These are phyloP conservation scores for Catamblyrhynchus diadema DNA, from an alignment of 2,797 vertebrate species.

Conservation along the genomic window DNA sequence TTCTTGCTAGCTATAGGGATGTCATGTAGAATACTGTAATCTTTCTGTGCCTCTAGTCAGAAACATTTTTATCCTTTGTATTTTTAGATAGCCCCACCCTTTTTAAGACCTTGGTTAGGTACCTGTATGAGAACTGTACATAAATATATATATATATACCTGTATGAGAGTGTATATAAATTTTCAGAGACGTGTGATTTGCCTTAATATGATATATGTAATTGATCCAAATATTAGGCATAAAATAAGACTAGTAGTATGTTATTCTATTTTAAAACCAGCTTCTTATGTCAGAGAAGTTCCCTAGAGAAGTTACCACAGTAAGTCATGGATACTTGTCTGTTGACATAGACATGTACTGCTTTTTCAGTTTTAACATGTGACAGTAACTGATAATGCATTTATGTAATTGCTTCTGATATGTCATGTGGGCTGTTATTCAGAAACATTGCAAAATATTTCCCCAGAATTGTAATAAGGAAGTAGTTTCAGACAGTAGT, in stretches of 20 bases:
- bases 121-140: background rate
- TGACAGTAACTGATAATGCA: background rate
- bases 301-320: background rate
- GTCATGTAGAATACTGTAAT: background rate
- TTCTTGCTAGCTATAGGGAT: background rate
- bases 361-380: background rate
- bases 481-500: background rate
- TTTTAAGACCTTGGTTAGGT: background rate
- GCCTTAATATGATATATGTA: background rate
- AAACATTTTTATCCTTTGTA: background rate
- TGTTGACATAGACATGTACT: background rate
- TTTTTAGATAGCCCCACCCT: background rate
- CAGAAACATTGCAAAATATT: background rate
- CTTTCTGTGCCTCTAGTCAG: background rate
- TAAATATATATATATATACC: background rate
- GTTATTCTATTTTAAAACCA: background rate
- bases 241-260: background rate
- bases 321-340: background rate
- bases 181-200: background rate
- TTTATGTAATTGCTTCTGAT: background rate
- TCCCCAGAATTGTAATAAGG: background rate
- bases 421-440: background rate
- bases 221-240: background rate
- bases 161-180: background rate
- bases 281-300: background rate